Conservation (phyloP, 2,797 vertebrate species). For the Podarcis lilfordi region DNA sequence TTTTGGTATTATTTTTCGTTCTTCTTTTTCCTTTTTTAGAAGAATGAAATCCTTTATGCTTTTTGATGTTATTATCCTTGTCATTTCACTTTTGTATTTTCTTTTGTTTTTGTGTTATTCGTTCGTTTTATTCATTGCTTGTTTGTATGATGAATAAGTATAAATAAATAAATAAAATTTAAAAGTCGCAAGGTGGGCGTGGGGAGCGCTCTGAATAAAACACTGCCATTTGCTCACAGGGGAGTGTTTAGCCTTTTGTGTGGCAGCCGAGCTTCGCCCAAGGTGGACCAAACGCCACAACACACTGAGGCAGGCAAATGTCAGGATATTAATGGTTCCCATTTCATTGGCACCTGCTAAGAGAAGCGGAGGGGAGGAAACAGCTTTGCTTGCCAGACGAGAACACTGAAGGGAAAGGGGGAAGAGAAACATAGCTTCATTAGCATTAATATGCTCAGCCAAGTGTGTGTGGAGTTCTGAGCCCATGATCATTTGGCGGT, state of each 20-base stretch:
- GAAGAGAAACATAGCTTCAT: not conserved
- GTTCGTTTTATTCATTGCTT: too few relatives aligned
- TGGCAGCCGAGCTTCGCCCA: constrained; percentile 22
- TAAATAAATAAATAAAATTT: too few relatives aligned
- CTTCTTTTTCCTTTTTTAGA: too few relatives aligned
- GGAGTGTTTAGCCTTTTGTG: constrained; percentile 12
- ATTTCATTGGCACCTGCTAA: constrained; percentile 20
- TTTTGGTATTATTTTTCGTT: too few relatives aligned
- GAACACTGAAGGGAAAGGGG: not conserved
- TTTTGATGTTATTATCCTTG: too few relatives aligned
- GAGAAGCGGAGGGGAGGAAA: constrained; percentile 27
- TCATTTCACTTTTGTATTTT: too few relatives aligned
- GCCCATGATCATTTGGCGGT: not conserved
- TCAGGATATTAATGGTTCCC: constrained; percentile 37
- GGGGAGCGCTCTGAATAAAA: not conserved
- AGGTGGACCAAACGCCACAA: constrained; percentile 6
- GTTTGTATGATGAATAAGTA: too few relatives aligned
- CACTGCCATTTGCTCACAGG: not conserved
- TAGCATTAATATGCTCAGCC: constrained; percentile 19
- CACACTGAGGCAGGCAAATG: constrained; percentile 14
- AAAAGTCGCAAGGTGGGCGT: not conserved
- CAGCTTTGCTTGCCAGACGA: not conserved
- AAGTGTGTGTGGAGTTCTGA: constrained; percentile 6
- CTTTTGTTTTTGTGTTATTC: too few relatives aligned
- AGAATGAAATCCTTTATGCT: too few relatives aligned